Conservation (phyloP, 2,888 invertebrate species). For the Phyllotreta striolata region DNA sequence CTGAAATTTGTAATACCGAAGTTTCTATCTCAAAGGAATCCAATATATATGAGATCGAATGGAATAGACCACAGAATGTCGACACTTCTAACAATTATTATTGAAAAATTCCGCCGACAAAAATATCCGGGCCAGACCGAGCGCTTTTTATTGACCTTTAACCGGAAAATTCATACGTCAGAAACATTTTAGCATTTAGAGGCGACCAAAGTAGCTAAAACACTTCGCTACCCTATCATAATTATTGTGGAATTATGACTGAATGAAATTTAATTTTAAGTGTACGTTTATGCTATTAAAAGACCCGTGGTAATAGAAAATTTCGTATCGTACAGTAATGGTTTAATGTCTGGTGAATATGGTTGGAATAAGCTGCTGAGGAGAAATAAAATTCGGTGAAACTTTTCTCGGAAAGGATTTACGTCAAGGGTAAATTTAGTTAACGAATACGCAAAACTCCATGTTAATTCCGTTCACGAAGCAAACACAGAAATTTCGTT, state of each 20-base stretch:
- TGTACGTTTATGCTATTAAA: too few species aligned
- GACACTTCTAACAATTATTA: slow-evolving; percentile 39
- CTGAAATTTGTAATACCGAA: slow-evolving; percentile 36
- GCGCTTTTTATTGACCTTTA: slow-evolving; percentile 12
- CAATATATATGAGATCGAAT: slow-evolving; percentile 38
- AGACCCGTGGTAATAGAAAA: neutral
- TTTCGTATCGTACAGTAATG: slow-evolving; percentile 44
- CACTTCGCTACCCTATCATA: too few species aligned
- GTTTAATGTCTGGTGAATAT: slow-evolving; percentile 42
- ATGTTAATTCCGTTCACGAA: slow-evolving; percentile 46
- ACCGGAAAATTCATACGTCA: neutral
- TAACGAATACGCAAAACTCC: slow-evolving; percentile 51
- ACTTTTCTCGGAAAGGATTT: slow-evolving; percentile 33
- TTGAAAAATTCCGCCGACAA: slow-evolving; percentile 34
- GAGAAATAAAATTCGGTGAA: slow-evolving; percentile 45
- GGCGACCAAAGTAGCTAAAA: too few species aligned
- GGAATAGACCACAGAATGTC: slow-evolving; percentile 32
- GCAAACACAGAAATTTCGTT: slow-evolving; percentile 37
- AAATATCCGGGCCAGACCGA: slow-evolving; percentile 25
- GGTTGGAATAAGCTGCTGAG: slow-evolving; percentile 44
- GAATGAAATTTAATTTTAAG: too few species aligned
- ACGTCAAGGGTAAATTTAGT: slow-evolving; percentile 50
- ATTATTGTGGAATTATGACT: too few species aligned
- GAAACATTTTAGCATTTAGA: too few species aligned
- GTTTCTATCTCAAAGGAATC: slow-evolving; percentile 41